These are phyloP conservation scores for Ciconia maguari DNA, from an alignment of 2,113 vertebrate species.

Conservation along the genomic window DNA sequence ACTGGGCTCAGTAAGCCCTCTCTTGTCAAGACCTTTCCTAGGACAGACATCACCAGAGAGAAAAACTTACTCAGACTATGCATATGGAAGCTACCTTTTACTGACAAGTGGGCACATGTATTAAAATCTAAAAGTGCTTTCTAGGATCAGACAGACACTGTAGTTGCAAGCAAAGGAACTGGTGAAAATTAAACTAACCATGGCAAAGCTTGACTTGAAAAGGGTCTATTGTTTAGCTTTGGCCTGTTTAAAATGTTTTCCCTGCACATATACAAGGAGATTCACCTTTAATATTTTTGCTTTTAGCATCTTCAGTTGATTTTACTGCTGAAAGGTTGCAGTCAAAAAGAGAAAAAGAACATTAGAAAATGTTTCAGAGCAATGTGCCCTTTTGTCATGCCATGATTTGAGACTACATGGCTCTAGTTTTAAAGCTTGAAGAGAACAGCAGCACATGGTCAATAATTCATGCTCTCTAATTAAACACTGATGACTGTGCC, in stretches of 20 bases:
- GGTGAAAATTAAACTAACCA: not conserved
- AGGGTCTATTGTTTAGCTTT: not conserved
- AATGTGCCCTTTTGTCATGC: not conserved
- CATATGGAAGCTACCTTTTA: not conserved
- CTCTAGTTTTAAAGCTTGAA: conserved; percentile 18
- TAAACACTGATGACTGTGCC: conserved; percentile 52
- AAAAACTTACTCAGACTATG: not conserved
- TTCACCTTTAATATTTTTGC: not conserved
- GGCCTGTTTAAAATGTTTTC: not conserved
- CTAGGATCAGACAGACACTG: not conserved
- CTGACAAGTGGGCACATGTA: not conserved
- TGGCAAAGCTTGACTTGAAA: not conserved
- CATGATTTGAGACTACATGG: not conserved
- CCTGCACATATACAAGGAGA: not conserved
- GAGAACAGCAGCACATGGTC: not conserved
- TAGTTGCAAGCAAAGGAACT: not conserved
- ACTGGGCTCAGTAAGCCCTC: not conserved
- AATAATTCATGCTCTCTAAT: conserved; percentile 70
- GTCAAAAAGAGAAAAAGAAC: not conserved
- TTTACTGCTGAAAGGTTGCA: conserved; percentile 7
- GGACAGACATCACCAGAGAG: not conserved
- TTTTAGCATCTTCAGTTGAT: conserved; percentile 24
- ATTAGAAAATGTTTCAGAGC: not conserved
- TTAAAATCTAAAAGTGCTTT: not conserved
- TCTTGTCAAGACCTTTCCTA: not conserved